phyloP scores from a whole-genome alignment of 2,797 vertebrate species.

The Dendrocincla tyrannina region DNA sequence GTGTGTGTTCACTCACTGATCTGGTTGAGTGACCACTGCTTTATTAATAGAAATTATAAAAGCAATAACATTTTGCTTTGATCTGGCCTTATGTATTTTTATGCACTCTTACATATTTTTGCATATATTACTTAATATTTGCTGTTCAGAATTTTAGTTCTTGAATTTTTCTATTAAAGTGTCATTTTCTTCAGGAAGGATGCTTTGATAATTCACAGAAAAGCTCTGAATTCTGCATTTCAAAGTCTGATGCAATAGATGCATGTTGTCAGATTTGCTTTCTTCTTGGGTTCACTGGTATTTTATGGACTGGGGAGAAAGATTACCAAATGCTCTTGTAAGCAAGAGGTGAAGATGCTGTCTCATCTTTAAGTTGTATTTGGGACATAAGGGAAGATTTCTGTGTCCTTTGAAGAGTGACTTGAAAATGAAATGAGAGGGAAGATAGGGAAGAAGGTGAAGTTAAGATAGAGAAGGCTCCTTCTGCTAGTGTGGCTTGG shows the following conservation, averaged over 20 bases:
- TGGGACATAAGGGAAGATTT: neutral
- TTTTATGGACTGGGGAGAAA: neutral
- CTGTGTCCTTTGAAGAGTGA: neutral
- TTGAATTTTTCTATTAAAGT: neutral
- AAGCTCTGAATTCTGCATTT: neutral
- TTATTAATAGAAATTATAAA: neutral
- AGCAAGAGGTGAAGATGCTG: neutral
- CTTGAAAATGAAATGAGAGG: neutral
- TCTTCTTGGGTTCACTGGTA: neutral
- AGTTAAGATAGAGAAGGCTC: neutral
- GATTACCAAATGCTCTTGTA: neutral
- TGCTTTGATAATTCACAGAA: neutral
- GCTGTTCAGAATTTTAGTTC: neutral
- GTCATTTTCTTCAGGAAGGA: neutral
- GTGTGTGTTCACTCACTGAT: neutral
- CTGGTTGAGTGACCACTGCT: neutral
- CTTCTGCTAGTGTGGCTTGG: neutral
- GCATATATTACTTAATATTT: neutral
- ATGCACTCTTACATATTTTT: neutral
- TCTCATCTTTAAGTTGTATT: neutral
- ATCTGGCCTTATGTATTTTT: neutral
- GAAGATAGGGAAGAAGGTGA: neutral
- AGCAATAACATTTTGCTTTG: neutral
- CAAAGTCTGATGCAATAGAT: neutral
- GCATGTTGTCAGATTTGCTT: neutral